A percentile compares a stretch with the other conserved stretches of the same genome.
These are phyloP conservation scores for Rotaria socialis DNA, from an alignment of 2,888 invertebrate species.

Conservation along the genomic window DNA sequence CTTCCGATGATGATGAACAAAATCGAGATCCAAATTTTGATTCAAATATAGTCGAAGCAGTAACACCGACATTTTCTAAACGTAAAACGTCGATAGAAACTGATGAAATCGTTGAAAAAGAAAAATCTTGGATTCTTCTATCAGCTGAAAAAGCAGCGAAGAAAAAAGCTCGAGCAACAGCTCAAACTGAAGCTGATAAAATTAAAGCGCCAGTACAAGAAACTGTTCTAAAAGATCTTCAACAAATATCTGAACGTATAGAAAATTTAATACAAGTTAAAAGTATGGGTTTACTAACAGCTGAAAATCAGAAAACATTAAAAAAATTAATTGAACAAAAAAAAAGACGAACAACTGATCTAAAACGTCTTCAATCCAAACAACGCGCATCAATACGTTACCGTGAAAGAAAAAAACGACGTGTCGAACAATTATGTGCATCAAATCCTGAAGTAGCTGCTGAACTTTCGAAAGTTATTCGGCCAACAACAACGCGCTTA, in stretches of 20 bases:
- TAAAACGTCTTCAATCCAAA: neutral
- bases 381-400: neutral
- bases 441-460: neutral
- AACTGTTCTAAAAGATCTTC: neutral
- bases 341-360: neutral
- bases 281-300: conserved; percentile 23
- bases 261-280: neutral
- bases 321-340: neutral
- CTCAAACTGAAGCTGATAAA: neutral
- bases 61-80: neutral
- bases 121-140: neutral
- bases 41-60: neutral
- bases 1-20: neutral
- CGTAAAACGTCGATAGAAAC: neutral
- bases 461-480: neutral
- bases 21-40: neutral
- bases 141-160: neutral
- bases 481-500: neutral
- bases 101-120: neutral
- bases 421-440: neutral
- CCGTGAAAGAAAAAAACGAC: neutral
- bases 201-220: neutral
- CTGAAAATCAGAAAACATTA: neutral
- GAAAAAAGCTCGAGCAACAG: neutral
- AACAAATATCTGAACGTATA: neutral